phyloP scores from a whole-genome alignment of 2,113 vertebrate genomes.

The Tyrannus savana region DNA sequence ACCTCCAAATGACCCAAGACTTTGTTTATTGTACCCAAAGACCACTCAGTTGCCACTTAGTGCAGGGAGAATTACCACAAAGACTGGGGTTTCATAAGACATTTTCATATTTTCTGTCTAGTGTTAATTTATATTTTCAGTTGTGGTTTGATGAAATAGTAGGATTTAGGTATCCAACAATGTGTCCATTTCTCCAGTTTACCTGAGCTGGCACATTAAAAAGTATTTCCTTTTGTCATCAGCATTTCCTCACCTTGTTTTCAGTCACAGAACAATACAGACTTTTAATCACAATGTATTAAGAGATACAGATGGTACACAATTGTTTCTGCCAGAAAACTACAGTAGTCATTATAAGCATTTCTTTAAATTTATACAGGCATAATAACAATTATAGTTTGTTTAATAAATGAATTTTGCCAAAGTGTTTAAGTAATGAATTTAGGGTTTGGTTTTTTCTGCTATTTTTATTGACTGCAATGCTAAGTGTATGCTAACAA shows the following conservation, averaged over 20 bases:
- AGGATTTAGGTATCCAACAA: not conserved
- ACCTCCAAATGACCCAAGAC: not conserved
- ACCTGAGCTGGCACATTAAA: not conserved
- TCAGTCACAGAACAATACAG: not conserved
- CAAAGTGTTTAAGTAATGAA: not conserved
- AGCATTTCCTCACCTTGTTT: not conserved
- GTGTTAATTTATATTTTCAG: not conserved
- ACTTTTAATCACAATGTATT: not conserved
- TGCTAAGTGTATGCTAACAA: not conserved
- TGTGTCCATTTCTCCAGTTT: not conserved
- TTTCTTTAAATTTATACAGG: slow-evolving; percentile 5
- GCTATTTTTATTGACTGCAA: slow-evolving; percentile 11
- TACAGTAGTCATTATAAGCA: not conserved
- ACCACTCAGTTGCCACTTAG: not conserved
- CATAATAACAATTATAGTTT: not conserved
- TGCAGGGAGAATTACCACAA: not conserved
- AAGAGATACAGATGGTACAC: not conserved
- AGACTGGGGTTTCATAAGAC: not conserved
- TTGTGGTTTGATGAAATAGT: not conserved
- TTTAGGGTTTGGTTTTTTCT: not conserved
- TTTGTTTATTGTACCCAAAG: not conserved
- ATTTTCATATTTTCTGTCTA: not conserved
- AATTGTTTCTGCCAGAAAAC: slow-evolving; percentile 9
- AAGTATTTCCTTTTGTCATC: not conserved
- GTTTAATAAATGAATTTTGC: slow-evolving; percentile 28